Conservation (phyloP, 2,888 invertebrate genomes). For the Polyommatus iphigenia region DNA sequence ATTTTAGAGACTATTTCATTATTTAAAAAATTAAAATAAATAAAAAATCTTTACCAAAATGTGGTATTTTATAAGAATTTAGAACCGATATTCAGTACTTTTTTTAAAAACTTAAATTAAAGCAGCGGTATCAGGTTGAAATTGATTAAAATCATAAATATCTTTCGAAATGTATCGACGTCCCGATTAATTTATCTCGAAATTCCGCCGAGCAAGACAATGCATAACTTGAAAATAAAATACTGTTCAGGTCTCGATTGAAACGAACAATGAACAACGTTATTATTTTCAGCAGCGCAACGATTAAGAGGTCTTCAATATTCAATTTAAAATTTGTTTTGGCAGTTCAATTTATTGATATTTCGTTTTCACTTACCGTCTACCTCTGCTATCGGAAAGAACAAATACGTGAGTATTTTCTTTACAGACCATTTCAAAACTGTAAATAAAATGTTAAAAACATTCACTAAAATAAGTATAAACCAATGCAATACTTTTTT, state of each 20-base stretch:
- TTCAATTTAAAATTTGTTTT: slow-evolving; percentile 29
- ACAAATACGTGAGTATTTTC: background rate
- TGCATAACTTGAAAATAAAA: slow-evolving; percentile 8
- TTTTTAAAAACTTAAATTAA: background rate
- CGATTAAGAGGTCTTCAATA: slow-evolving; percentile 24
- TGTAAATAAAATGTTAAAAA: background rate
- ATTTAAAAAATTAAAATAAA: too few species aligned
- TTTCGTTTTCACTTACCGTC: background rate
- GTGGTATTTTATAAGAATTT: too few species aligned
- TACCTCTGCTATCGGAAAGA: background rate
- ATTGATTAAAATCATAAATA: slow-evolving; percentile 9
- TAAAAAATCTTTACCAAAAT: too few species aligned
- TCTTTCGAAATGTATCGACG: slow-evolving; percentile 1
- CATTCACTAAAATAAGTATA: background rate
- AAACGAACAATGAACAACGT: slow-evolving; percentile 17
- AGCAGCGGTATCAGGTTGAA: background rate
- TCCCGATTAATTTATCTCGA: background rate
- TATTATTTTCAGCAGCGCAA: slow-evolving; percentile 20
- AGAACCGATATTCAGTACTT: too few species aligned
- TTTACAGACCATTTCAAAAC: background rate
- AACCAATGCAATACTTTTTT: background rate
- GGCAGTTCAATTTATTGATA: background rate
- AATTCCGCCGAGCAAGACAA: slow-evolving; percentile 10
- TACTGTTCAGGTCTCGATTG: slow-evolving; percentile 7
- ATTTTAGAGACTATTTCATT: too few species aligned